Conservation (phyloP, 1,140 invertebrate species). For the Stegodyphus dumicola region DNA sequence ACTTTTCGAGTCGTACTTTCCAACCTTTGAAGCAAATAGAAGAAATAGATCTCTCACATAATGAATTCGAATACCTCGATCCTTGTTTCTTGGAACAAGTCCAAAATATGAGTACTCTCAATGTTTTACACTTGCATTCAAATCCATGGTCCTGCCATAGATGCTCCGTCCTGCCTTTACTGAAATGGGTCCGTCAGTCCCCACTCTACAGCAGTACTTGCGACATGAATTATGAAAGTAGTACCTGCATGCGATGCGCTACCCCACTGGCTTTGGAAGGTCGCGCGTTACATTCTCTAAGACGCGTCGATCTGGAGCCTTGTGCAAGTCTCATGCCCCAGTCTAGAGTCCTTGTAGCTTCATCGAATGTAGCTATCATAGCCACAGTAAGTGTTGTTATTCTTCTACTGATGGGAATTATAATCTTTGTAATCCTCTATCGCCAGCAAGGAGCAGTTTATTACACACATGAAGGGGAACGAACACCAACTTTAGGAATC, state of each 20-base stretch:
- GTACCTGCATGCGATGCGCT: conserved; percentile 66
- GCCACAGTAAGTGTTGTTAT: conserved; percentile 67
- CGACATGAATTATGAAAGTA: conserved; percentile 71
- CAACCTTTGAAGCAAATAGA: conserved; percentile 72
- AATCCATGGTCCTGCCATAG: conserved; percentile 79
- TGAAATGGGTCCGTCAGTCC: conserved; percentile 65
- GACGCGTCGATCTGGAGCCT: conserved; percentile 57
- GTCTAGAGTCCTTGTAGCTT: conserved; percentile 47
- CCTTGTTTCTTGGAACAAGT: conserved; percentile 71
- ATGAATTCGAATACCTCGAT: conserved; percentile 74
- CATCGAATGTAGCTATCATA: conserved; percentile 66
- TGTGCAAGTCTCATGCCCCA: conserved; percentile 60
- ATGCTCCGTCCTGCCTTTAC: conserved; percentile 69
- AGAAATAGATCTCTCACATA: conserved; percentile 75
- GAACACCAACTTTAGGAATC: conserved; percentile 62
- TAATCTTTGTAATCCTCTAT: conserved; percentile 68
- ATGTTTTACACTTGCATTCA: conserved; percentile 69
- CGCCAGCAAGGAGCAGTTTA: conserved; percentile 77
- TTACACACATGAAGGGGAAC: conserved; percentile 79
- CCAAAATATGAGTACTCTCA: conserved; percentile 66
- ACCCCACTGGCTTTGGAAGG: conserved; percentile 59
- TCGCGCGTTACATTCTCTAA: conserved; percentile 57
- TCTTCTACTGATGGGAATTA: conserved; percentile 65
- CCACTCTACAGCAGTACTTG: conserved; percentile 61
- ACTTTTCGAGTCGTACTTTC: conserved; percentile 72